Base-by-base conservation (phyloP, 1,140 invertebrate species). In the Aleiodes sp. region DNA sequence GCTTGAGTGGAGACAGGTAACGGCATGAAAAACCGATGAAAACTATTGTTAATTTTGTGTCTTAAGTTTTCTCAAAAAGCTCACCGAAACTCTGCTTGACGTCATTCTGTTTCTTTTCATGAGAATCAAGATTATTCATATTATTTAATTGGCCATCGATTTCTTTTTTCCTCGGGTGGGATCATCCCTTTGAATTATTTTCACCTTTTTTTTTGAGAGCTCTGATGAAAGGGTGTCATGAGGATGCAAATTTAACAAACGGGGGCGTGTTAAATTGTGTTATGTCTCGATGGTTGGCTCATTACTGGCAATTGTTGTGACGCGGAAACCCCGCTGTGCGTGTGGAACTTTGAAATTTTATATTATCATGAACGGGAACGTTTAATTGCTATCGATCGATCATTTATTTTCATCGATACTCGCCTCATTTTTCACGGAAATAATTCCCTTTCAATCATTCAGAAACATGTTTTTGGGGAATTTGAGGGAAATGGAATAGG, bases 351-450 rank as follows among this genome's bases (percentile, higher is more conserved):
- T 33, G 10, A 14, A 24, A 43, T 46, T 10, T 65, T 68, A 67
- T 65, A 67, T 70, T 72, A 66, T 63, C 81, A 82, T 81, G 81
- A 84, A 82, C 82, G 80, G 82, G 75, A 75, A 72, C 28, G 73
- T 83, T 85, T 85, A 85, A 84, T 85, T 83, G 79, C 82, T 81
- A n/a, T n/a, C 82, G 78, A 84, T 85, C 78, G 78, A 84, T 84
- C 81, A 84, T 81, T 83, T 52, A 83, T 80, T 79, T 74, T 77
- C 73, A 70, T 77, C 62, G 62, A 61, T n/a, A 52, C 43, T 12
- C 37, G 12, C 26, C 57, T n/a, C 26, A 61, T 52, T n/a, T 16
- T 33, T 69, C 39, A 39, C 31, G n/a, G n/a, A n/a, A n/a, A n/a
- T n/a, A n/a, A n/a, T n/a, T n/a, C n/a, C n/a, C n/a, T n/a, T n/a